These are phyloP conservation scores for Eretmodus cyanostictus DNA, from an alignment of 2,113 vertebrate genomes.

Conservation along the genomic window DNA sequence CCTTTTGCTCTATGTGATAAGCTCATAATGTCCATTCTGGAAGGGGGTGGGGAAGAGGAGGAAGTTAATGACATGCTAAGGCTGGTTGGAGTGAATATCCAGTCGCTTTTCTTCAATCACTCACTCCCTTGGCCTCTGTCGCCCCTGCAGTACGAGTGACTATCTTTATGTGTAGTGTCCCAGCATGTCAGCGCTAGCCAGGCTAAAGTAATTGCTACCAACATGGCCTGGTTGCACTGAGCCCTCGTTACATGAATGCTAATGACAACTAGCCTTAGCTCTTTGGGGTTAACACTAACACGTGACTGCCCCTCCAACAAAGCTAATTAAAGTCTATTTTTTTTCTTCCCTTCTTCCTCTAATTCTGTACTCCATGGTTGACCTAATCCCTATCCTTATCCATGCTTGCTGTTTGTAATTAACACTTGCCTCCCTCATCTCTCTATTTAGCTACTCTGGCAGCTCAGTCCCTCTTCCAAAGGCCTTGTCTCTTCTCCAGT, in stretches of 20 bases:
- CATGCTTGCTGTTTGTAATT: constrained; percentile 73
- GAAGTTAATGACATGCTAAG: constrained; percentile 64
- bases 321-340: constrained; percentile 63
- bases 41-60: constrained; percentile 9
- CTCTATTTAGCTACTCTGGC: constrained; percentile 60
- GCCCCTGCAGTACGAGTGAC: constrained; percentile 39
- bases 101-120: constrained; percentile 58
- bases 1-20: constrained; percentile 69
- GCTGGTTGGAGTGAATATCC: constrained; percentile 56
- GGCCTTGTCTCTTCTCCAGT: constrained; percentile 3
- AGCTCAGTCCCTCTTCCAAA: constrained; percentile 24
- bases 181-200: constrained; percentile 44
- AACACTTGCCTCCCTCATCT: constrained; percentile 64
- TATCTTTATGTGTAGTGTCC: constrained; percentile 50
- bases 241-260: constrained; percentile 48
- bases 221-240: constrained; percentile 46
- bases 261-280: constrained; percentile 57
- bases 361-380: constrained; percentile 61
- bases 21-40: constrained; percentile 63
- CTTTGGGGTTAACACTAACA: constrained; percentile 36
- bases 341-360: constrained; percentile 20
- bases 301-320: constrained; percentile 50
- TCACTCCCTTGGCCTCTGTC: constrained; percentile 50
- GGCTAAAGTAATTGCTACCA: constrained; percentile 52
- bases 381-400: constrained; percentile 68